These are phyloP conservation scores for Molanna angustata DNA, from an alignment of 2,888 invertebrate species.

Conservation along the genomic window DNA sequence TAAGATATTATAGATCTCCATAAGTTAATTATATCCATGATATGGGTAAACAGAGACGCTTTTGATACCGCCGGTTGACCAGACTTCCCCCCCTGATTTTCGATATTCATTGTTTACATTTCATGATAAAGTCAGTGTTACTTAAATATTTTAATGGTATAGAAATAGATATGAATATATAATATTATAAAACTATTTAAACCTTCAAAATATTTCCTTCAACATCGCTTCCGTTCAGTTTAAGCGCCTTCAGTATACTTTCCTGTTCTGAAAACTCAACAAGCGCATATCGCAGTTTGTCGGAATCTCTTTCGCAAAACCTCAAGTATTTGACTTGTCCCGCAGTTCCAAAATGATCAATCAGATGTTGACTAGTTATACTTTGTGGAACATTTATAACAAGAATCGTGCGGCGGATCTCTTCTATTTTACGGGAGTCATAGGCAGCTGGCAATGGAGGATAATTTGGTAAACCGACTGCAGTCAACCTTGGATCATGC, in stretches of 20 bases:
- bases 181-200: no score
- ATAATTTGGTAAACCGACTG: conserved; percentile 82
- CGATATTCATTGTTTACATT: neutral
- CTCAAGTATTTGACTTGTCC: conserved; percentile 95
- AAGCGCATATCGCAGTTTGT: conserved; percentile 76
- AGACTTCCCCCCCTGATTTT: neutral
- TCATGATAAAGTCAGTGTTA: neutral
- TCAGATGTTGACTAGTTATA: conserved; percentile 76
- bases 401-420: conserved; percentile 90
- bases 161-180: no score
- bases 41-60: no score
- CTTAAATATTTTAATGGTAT: no score
- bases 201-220: conserved; percentile 65
- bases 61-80: no score
- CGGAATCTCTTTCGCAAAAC: conserved; percentile 80
- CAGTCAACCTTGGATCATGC: conserved; percentile 83
- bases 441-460: conserved; percentile 86
- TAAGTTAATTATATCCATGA: no score
- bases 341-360: conserved; percentile 81
- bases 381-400: conserved; percentile 75
- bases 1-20: no score
- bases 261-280: conserved; percentile 94
- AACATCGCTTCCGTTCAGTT: conserved; percentile 76
- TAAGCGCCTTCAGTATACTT: conserved; percentile 80
- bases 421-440: conserved; percentile 89